Percentiles rank a stretch among this genome's conserved stretches.
These are phyloP conservation scores for Nesogale talazaci DNA, from an alignment of 2,113 vertebrate species.

Conservation along the genomic window DNA sequence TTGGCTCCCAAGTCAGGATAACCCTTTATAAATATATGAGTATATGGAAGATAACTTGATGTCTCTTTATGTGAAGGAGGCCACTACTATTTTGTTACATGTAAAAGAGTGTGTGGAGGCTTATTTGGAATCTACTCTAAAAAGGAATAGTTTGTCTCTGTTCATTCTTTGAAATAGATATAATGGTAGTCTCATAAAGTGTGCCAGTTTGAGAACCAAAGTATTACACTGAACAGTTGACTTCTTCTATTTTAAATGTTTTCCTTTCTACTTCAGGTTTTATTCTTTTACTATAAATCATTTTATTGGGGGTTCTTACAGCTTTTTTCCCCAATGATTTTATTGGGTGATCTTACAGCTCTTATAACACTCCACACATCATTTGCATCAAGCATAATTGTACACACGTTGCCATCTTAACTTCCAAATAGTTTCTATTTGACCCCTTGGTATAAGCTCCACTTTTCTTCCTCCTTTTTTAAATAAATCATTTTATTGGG, in stretches of 20 bases:
- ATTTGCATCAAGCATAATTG: too few relatives aligned
- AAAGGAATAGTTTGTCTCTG: background rate
- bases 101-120: background rate
- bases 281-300: too few relatives aligned
- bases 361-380: too few relatives aligned
- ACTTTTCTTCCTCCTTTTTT: too few relatives aligned
- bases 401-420: too few relatives aligned
- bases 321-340: too few relatives aligned
- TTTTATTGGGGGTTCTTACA: too few relatives aligned
- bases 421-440: too few relatives aligned
- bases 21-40: background rate
- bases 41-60: background rate
- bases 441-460: too few relatives aligned
- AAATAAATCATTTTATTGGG: too few relatives aligned
- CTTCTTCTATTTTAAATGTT: background rate
- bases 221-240: background rate
- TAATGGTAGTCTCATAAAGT: background rate
- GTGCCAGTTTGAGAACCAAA: constrained; percentile 17
- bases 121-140: background rate
- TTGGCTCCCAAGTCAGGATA: background rate
- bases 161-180: background rate
- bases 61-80: background rate
- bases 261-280: too few relatives aligned
- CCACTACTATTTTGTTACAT: background rate
- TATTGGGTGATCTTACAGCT: too few relatives aligned